Percentiles rank a stretch among this genome's conserved stretches.
Conservation (phyloP, 2,888 invertebrate genomes). For the Polyommatus icarus region DNA sequence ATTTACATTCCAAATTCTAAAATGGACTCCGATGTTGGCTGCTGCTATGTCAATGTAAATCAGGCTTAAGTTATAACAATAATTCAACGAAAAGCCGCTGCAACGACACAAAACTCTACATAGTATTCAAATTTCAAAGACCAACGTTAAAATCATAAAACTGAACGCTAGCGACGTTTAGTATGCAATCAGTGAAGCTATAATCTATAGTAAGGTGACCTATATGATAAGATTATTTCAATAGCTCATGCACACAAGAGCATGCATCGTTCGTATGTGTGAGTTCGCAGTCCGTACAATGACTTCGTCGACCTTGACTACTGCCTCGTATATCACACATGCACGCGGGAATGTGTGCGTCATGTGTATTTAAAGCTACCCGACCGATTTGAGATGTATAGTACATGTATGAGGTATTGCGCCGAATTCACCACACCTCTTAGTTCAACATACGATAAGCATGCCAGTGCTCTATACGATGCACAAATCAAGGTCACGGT, state of each 20-base stretch:
- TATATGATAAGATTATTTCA: conserved; percentile 79
- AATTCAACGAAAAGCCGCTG: not conserved
- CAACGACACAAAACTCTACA: not conserved
- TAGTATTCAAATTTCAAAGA: not conserved
- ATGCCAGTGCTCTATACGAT: conserved; percentile 61
- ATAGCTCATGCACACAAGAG: conserved; percentile 57
- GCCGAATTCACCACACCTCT: conserved; percentile 50
- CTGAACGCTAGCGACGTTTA: conserved; percentile 11
- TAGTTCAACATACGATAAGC: conserved; percentile 79
- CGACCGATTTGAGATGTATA: conserved; percentile 51
- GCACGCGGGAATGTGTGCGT: conserved; percentile 64
- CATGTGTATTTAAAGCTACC: conserved; percentile 60
- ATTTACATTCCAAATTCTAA: not conserved
- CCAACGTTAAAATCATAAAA: conserved; percentile 32
- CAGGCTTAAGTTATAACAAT: not conserved
- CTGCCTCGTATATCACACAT: conserved; percentile 63
- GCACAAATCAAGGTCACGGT: conserved; percentile 67
- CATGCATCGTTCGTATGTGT: conserved; percentile 54
- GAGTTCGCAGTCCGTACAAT: conserved; percentile 74
- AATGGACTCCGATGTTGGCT: too few species aligned
- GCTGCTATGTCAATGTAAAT: not conserved
- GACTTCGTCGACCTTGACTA: conserved; percentile 79
- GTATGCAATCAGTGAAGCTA: conserved; percentile 51
- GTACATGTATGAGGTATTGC: conserved; percentile 45
- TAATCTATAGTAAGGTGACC: conserved; percentile 79